phyloP scores from a whole-genome alignment of 2,888 invertebrate genomes.

The Encarsia formosa region DNA sequence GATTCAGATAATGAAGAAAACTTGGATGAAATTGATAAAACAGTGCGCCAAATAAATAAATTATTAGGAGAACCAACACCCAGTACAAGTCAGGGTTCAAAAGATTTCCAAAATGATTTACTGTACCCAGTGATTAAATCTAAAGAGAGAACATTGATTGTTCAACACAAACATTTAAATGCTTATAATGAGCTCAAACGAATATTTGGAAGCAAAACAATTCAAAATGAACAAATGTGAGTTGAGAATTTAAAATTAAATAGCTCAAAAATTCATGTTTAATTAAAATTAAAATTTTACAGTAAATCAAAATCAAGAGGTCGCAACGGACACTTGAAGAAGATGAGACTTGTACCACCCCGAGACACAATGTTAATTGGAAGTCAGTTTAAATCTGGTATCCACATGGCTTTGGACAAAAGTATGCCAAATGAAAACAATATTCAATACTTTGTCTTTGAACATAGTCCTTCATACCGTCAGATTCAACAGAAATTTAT shows the following conservation, averaged over 20 bases:
- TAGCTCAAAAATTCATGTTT: background rate
- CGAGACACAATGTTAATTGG: conserved; percentile 70
- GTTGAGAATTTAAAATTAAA: conserved; percentile 7
- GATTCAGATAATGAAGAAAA: conserved; percentile 34
- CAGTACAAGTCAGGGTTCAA: conserved; percentile 35
- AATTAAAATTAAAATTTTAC: conserved; percentile 18
- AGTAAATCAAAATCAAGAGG: conserved; percentile 59
- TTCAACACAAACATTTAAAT: conserved; percentile 71
- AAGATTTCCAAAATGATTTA: conserved; percentile 24
- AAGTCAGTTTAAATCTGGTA: conserved; percentile 65
- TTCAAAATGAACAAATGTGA: conserved; percentile 62
- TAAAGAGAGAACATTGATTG: conserved; percentile 56
- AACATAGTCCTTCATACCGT: conserved; percentile 71
- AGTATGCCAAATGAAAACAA: conserved; percentile 49
- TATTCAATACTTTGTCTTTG: conserved; percentile 66
- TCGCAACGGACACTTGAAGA: conserved; percentile 58
- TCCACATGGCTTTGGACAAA: conserved; percentile 67
- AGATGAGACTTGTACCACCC: conserved; percentile 65
- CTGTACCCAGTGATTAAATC: conserved; percentile 24
- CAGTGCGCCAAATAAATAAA: conserved; percentile 65
- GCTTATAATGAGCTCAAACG: conserved; percentile 75
- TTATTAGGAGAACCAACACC: conserved; percentile 58
- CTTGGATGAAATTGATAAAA: conserved; percentile 66
- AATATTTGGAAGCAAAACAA: conserved; percentile 76
- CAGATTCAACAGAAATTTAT: conserved; percentile 71